These are phyloP conservation scores for Heteropelma amictum DNA, from an alignment of 2,888 invertebrate genomes.

Conservation along the genomic window DNA sequence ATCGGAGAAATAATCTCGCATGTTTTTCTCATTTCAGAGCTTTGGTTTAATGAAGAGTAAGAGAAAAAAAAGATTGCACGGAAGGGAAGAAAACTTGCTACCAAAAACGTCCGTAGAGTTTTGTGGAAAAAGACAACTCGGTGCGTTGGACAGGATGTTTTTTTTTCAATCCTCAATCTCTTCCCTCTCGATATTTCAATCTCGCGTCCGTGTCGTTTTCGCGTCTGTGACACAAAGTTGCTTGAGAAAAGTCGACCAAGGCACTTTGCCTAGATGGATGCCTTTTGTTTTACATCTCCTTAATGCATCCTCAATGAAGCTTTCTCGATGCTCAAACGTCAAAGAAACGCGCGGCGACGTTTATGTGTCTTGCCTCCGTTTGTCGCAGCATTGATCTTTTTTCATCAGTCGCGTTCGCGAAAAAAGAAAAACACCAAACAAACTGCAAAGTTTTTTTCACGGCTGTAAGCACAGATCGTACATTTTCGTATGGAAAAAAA, in stretches of 20 bases:
- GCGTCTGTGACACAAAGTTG: constrained; percentile 31
- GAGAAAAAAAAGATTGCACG: too few relatives aligned
- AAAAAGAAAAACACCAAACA: background rate
- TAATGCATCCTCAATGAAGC: constrained; percentile 27
- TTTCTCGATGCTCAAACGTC: constrained; percentile 39
- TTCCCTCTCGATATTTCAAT: background rate
- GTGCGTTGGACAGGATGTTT: constrained; percentile 24
- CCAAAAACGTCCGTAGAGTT: constrained; percentile 67
- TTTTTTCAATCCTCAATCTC: background rate
- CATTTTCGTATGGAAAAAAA: background rate
- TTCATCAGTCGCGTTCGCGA: constrained; percentile 13
- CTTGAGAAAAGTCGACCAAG: constrained; percentile 48
- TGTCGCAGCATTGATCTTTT: constrained; percentile 19
- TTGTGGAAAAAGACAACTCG: constrained; percentile 57
- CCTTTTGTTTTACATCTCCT: constrained; percentile 47
- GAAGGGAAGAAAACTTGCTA: constrained; percentile 70
- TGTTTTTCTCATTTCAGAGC: too few relatives aligned
- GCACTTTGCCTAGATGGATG: constrained; percentile 45
- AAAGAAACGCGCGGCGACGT: constrained; percentile 32
- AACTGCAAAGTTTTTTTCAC: background rate
- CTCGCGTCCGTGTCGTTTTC: constrained; percentile 21
- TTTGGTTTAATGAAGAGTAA: constrained; percentile 48
- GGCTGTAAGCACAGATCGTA: background rate
- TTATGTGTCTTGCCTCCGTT: background rate
- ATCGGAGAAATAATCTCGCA: too few relatives aligned